Evolutionary conservation across 2,797 vertebrate genomes (phyloP).

Genomic region (Decapterus maruadsi): DNA sequence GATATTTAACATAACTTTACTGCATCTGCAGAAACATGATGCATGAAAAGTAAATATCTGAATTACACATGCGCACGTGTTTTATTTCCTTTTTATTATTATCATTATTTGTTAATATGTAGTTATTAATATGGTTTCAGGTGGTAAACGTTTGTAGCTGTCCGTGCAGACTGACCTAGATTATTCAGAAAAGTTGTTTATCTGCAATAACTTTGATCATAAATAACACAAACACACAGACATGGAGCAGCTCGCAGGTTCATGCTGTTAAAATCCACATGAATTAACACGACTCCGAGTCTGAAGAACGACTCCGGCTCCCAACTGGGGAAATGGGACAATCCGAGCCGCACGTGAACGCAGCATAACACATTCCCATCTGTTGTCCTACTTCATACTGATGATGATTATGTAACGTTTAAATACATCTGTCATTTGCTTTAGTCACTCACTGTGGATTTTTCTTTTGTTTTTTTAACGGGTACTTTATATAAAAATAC

Average conservation of each 20-base stretch:
- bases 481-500: slow-evolving; percentile 30
- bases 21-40: too few relatives aligned
- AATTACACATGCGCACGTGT: too few relatives aligned
- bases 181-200: neutral
- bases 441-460: slow-evolving; percentile 26
- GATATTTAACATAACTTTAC: too few relatives aligned
- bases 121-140: too few relatives aligned
- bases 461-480: slow-evolving; percentile 19
- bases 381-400: slow-evolving; percentile 44
- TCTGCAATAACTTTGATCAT: neutral
- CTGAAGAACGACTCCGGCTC: neutral
- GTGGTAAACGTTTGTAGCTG: too few relatives aligned
- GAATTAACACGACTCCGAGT: neutral
- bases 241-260: neutral
- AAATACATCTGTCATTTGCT: slow-evolving; percentile 50
- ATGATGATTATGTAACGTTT: slow-evolving; percentile 44
- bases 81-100: too few relatives aligned
- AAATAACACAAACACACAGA: too few relatives aligned
- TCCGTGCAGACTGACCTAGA: neutral
- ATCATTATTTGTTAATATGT: too few relatives aligned
- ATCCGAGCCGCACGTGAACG: neutral
- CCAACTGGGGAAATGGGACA: neutral
- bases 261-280: neutral
- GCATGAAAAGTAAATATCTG: too few relatives aligned
- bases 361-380: slow-evolving; percentile 45